Evolutionary conservation across 2,888 invertebrate genomes (phyloP), one percentile per base, ranked within the genome.

Genomic region (Tachystola acroxantha): DNA sequence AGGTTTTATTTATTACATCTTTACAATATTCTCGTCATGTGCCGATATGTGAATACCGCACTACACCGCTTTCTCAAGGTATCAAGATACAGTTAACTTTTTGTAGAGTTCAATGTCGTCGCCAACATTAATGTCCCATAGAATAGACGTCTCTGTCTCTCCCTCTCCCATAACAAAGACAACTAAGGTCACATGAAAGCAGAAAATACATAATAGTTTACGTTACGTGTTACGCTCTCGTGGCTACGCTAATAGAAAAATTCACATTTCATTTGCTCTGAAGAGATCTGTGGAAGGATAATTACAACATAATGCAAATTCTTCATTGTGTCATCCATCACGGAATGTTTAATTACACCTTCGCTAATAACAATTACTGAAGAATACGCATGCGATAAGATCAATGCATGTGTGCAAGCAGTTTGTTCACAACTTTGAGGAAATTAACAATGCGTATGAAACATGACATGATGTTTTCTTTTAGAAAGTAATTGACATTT

Each of bases 211-310:
- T 46, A 39, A 16, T n/a, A 16, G 16, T 16, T 32, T 24, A 37
- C 39, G 40, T 48, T 46, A 32, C 10, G 11, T 10, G 14, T 31
- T 46, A 73, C 74, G 75, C 68, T 76, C 70, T 71, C 71, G 48
- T 64, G 65, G 48, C 50, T 59, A 54, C 61, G 54, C 52, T 75
- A 66, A 75, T 73, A 64, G 57, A 57, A 62, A 71, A 66, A 70
- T 64, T 71, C 63, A 64, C 65, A 72, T 72, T 69, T 72, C 66
- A 75, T 77, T 77, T 70, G 62, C 55, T 60, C 53, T 43, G 11
- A 40, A 58, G 66, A 70, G 73, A 69, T 64, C 64, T 48, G 57
- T 56, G 54, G 57, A 32, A 25, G 25, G 45, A 47, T 72, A 69
- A 75, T 77, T 78, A 67, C 56, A 54, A 60, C 51, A 56, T 66